Evolutionary conservation across 2,888 invertebrate genomes (phyloP), one percentile per base, ranked within the genome.

Genomic region (Timandra comae): DNA sequence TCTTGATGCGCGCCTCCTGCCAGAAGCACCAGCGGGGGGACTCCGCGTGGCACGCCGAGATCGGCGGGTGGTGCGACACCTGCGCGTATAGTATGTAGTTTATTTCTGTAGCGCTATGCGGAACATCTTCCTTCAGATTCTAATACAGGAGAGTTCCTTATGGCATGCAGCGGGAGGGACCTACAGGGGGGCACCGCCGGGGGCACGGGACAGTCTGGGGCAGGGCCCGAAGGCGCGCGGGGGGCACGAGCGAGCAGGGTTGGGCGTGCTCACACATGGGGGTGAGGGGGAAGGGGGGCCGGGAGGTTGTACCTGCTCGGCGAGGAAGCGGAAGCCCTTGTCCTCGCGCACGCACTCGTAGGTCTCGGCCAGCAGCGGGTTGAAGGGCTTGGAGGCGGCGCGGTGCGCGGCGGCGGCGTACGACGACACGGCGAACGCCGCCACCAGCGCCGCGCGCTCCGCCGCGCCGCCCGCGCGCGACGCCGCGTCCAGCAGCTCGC

Each of bases 51-150:
- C 94, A 93, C 11, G 92, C 93, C 33, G 93, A 92, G 12, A 95
- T 89, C 0, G 95, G 94, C 1, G 95, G 95, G 78, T 95, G 95
- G 71, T 95, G 95, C 29, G 93, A 93, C 2, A 95, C 93, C 91
- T 92, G 61, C n/a, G 1, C 6, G 35, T 42, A 7, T 26, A 16
- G n/a, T n/a, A n/a, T n/a, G n/a, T n/a, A n/a, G n/a, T n/a, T n/a
- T n/a, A n/a, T n/a, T n/a, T n/a, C n/a, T n/a, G n/a, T n/a, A n/a
- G n/a, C n/a, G n/a, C n/a, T n/a, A n/a, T n/a, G n/a, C n/a, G n/a
- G n/a, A n/a, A n/a, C n/a, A n/a, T n/a, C n/a, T n/a, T n/a, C n/a
- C n/a, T n/a, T n/a, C n/a, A n/a, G n/a, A n/a, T n/a, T n/a, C n/a
- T n/a, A n/a, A n/a, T n/a, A n/a, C n/a, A n/a, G n/a, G n/a, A n/a